Percentiles rank a stretch among this genome's conserved stretches.
These are phyloP conservation scores for Chunga burmeisteri DNA, from an alignment of 2,113 vertebrate genomes.

Conservation along the genomic window DNA sequence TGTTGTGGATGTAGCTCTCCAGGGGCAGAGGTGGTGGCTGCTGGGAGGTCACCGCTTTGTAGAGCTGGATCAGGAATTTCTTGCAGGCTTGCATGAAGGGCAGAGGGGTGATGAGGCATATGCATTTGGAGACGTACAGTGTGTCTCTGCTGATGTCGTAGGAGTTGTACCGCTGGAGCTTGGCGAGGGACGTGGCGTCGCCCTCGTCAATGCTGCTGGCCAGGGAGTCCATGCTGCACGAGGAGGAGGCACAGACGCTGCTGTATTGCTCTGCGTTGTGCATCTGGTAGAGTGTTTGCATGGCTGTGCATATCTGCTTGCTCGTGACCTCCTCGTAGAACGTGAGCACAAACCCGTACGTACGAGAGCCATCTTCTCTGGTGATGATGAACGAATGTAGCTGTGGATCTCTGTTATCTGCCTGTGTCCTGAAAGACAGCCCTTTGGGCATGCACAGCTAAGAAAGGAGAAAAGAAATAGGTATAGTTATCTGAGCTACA, in stretches of 20 bases:
- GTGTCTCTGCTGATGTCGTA: constrained; percentile 91
- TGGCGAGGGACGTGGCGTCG: constrained; percentile 77
- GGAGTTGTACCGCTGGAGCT: constrained; percentile 80
- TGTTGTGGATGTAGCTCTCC: constrained; percentile 97
- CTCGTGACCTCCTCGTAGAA: constrained; percentile 95
- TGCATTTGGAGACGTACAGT: constrained; percentile 92
- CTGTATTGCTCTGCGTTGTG: constrained; percentile 88
- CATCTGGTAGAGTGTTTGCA: constrained; percentile 97
- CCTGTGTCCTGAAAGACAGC: constrained; percentile 91
- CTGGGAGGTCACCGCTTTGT: constrained; percentile 86
- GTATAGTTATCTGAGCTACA: not conserved
- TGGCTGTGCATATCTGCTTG: constrained; percentile 90
- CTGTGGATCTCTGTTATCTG: constrained; percentile 82
- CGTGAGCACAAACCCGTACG: constrained; percentile 93
- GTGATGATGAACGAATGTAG: constrained; percentile 94
- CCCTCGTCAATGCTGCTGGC: constrained; percentile 88
- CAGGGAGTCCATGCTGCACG: constrained; percentile 94
- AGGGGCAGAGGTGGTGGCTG: constrained; percentile 90
- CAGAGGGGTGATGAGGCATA: constrained; percentile 92
- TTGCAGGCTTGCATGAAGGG: constrained; percentile 95
- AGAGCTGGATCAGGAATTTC: constrained; percentile 90
- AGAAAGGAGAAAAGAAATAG: not conserved
- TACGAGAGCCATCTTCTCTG: constrained; percentile 88
- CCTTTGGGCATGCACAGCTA: constrained; percentile 98
- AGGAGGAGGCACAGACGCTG: constrained; percentile 85